Evolutionary conservation across 1,140 invertebrate genomes (phyloP).

Genomic region (Lepidurus apus): DNA sequence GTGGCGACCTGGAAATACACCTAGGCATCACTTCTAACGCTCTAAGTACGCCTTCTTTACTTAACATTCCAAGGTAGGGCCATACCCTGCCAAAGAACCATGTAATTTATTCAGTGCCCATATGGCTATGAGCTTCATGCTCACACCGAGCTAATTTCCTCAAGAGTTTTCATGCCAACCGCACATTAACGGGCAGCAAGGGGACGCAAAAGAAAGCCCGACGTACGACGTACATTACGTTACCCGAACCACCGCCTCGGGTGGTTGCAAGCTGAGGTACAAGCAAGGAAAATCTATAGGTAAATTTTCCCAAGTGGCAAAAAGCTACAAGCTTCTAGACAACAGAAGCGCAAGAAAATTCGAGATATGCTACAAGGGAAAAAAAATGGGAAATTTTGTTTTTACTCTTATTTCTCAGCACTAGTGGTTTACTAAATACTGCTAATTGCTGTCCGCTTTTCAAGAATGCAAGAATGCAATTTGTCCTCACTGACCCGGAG

Average conservation of each 20-base stretch:
- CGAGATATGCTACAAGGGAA: no score
- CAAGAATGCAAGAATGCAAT: no score
- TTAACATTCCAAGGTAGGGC: conserved; percentile 6
- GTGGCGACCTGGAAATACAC: no score
- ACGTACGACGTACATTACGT: neutral
- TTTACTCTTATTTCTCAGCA: no score
- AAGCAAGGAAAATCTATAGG: neutral
- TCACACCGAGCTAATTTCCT: neutral
- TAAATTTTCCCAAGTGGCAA: neutral
- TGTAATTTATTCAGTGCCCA: neutral
- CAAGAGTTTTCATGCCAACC: neutral
- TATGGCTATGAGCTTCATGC: neutral
- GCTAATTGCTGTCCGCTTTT: no score
- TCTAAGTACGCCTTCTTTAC: neutral
- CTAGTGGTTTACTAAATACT: no score
- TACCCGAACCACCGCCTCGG: neutral
- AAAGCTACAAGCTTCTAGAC: neutral
- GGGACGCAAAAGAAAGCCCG: neutral
- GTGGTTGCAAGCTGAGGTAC: neutral
- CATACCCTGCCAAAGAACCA: neutral
- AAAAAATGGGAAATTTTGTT: no score
- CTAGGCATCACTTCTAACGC: conserved; percentile 8
- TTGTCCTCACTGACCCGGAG: no score
- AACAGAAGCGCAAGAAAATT: neutral
- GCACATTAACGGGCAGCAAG: neutral